Conservation (phyloP, 2,797 vertebrate species). For the Cyprinodon diabolis region DNA sequence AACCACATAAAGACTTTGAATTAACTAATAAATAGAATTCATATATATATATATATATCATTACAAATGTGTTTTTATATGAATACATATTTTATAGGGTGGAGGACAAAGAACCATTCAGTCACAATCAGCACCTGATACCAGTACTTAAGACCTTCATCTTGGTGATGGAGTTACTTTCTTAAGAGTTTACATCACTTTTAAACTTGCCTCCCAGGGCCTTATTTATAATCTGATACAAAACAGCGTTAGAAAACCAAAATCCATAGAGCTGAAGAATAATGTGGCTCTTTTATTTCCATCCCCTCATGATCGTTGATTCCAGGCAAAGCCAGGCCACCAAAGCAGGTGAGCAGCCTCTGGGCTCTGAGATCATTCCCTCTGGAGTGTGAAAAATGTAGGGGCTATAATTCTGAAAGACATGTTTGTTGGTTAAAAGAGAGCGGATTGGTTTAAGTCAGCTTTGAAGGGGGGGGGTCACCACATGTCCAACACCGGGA, state of each 20-base stretch:
- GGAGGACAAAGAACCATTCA: slow-evolving; percentile 44
- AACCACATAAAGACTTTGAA: background rate
- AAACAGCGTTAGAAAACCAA: slow-evolving; percentile 17
- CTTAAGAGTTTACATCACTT: background rate
- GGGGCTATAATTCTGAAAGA: slow-evolving; percentile 29
- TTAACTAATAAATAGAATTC: background rate
- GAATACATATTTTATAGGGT: background rate
- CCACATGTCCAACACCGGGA: slow-evolving; percentile 55
- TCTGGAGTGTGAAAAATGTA: slow-evolving; percentile 27
- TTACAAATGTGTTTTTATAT: background rate
- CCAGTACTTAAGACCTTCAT: slow-evolving; percentile 36
- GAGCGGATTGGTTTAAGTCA: background rate
- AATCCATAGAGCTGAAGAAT: slow-evolving; percentile 12
- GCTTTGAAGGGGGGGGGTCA: background rate
- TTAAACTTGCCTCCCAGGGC: background rate
- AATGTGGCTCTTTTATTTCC: slow-evolving; percentile 13
- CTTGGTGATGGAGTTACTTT: slow-evolving; percentile 39
- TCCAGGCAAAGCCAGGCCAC: slow-evolving; percentile 7
- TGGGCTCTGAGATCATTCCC: slow-evolving; percentile 39
- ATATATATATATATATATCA: background rate
- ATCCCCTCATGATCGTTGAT: slow-evolving; percentile 16
- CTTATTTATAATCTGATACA: slow-evolving; percentile 29
- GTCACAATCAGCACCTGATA: slow-evolving; percentile 32
- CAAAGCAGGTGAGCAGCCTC: slow-evolving; percentile 55
- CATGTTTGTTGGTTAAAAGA: slow-evolving; percentile 17